Percentiles rank a stretch among this genome's conserved stretches.
Conservation (phyloP, 2,113 vertebrate species). For the Pagrus major region DNA sequence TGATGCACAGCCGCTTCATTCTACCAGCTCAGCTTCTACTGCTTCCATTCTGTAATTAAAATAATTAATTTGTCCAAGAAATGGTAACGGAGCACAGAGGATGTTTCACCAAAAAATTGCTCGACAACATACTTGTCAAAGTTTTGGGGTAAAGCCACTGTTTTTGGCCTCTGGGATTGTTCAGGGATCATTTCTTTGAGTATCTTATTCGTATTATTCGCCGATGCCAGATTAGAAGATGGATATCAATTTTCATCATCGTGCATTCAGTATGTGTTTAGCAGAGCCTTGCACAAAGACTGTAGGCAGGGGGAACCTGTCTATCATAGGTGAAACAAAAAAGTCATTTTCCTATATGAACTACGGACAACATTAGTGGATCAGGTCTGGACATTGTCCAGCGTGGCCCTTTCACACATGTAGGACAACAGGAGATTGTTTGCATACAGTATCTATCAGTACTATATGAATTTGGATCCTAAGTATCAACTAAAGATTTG, state of each 20-base stretch:
- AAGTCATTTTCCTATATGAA: too few species aligned
- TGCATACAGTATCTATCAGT: too few species aligned
- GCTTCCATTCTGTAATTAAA: background rate
- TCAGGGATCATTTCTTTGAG: background rate
- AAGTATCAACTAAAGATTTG: too few species aligned
- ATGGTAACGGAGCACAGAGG: background rate
- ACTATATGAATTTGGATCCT: too few species aligned
- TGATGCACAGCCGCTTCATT: constrained; percentile 13
- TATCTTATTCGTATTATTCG: background rate
- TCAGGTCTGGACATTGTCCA: too few species aligned
- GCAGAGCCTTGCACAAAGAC: background rate
- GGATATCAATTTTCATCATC: background rate
- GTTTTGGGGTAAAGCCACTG: background rate
- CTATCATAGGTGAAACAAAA: background rate
- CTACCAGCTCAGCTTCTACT: background rate
- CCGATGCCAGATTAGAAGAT: background rate
- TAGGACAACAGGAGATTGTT: too few species aligned
- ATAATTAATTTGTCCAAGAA: background rate
- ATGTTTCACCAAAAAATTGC: background rate
- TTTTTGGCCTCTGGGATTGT: background rate
- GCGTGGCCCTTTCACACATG: too few species aligned
- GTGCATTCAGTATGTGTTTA: background rate
- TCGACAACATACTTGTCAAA: background rate
- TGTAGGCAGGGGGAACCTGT: background rate
- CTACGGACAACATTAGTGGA: too few species aligned